Evolutionary conservation across 2,888 invertebrate genomes (phyloP).

Genomic region (Agonopterix heracliana): DNA sequence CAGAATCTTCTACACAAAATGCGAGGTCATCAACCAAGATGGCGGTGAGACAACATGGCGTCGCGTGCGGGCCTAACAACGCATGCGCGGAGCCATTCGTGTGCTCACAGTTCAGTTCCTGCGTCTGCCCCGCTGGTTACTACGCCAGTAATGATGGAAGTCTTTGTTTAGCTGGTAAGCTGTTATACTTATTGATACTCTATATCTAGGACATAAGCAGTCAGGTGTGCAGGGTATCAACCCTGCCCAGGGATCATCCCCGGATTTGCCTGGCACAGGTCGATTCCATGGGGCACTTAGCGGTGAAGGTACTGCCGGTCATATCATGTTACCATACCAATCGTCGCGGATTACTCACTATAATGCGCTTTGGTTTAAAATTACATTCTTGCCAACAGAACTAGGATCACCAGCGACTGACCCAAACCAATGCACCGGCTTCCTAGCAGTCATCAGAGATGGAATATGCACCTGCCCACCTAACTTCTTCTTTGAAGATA

Average conservation of each 20-base stretch:
- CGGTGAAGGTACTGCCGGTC: too few species aligned
- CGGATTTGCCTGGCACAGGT: too few species aligned
- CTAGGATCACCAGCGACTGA: conserved; percentile 45
- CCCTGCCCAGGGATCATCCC: too few species aligned
- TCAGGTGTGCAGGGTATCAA: too few species aligned
- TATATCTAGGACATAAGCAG: too few species aligned
- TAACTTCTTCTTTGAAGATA: conserved; percentile 54
- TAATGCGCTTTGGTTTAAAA: too few species aligned
- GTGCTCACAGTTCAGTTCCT: conserved; percentile 40
- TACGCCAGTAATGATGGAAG: conserved; percentile 30
- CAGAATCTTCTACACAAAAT: too few species aligned
- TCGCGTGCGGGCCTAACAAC: conserved; percentile 19
- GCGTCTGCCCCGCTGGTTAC: conserved; percentile 55
- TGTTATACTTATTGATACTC: neutral
- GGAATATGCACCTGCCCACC: conserved; percentile 52
- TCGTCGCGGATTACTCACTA: too few species aligned
- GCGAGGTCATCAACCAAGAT: too few species aligned
- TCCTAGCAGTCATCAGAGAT: conserved; percentile 37
- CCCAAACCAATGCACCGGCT: conserved; percentile 38
- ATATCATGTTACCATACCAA: too few species aligned
- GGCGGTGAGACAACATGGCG: conserved; percentile 21
- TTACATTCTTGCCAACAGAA: conserved; percentile 29
- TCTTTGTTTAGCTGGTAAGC: conserved; percentile 51
- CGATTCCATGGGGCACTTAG: too few species aligned
- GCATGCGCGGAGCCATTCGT: conserved; percentile 34